phyloP scores from a whole-genome alignment of 2,113 vertebrate species.

The Antennarius striatus region DNA sequence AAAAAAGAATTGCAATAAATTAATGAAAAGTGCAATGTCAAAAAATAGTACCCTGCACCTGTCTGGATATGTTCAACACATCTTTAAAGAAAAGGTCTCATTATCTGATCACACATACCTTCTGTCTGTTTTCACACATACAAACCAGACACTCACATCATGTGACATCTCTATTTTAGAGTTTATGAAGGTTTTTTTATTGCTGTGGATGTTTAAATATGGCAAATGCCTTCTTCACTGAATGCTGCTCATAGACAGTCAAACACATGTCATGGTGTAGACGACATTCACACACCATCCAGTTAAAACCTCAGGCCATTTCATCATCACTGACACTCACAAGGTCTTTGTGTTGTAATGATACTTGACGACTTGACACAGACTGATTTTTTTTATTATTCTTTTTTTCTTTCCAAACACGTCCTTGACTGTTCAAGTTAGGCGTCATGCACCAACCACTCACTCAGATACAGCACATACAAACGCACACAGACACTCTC shows the following conservation, averaged over 20 bases:
- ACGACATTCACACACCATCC: background rate
- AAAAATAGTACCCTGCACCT: background rate
- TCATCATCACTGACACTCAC: slow-evolving; percentile 18
- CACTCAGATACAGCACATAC: no score
- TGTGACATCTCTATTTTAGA: background rate
- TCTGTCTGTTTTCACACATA: slow-evolving; percentile 25
- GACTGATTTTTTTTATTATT: background rate
- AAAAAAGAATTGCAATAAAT: no score
- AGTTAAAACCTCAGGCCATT: slow-evolving; percentile 18
- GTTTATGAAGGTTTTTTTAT: background rate
- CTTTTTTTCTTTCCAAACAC: background rate
- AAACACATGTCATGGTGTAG: background rate
- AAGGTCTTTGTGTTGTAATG: slow-evolving; percentile 28
- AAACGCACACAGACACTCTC: no score
- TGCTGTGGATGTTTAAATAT: background rate
- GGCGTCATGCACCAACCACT: no score
- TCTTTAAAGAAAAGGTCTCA: slow-evolving; percentile 25
- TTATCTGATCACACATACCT: slow-evolving; percentile 21
- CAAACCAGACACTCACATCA: background rate
- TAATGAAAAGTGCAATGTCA: no score
- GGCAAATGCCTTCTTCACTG: no score
- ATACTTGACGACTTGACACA: slow-evolving; percentile 6
- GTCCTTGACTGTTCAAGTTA: no score
- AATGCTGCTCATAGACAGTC: background rate
- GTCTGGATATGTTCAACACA: background rate